A percentile compares a stretch with the other conserved stretches of the same genome.
phyloP scores from a whole-genome alignment of 2,113 vertebrate genomes.

The Rafetus swinhoei region DNA sequence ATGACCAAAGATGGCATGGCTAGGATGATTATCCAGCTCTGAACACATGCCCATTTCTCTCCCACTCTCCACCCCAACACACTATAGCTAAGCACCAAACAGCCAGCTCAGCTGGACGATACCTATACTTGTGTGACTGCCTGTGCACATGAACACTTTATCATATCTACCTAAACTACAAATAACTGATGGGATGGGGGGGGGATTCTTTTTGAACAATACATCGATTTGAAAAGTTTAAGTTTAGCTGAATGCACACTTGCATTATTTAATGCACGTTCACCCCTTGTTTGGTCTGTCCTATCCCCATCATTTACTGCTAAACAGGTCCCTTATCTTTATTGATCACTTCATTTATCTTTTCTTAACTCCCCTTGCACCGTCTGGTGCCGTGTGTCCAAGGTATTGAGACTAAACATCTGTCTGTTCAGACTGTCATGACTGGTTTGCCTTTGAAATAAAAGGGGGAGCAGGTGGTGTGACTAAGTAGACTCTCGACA shows the following conservation, averaged over 20 bases:
- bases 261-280: conserved; percentile 77
- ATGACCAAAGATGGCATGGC: not conserved
- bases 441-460: conserved; percentile 87
- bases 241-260: conserved; percentile 59
- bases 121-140: not conserved
- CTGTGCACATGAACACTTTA: not conserved
- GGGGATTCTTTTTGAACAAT: conserved; percentile 50
- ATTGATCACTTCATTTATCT: conserved; percentile 93
- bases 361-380: conserved; percentile 83
- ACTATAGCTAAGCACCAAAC: not conserved
- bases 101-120: not conserved
- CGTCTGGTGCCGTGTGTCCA: conserved; percentile 86
- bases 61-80: not conserved
- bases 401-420: conserved; percentile 80
- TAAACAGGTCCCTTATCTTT: conserved; percentile 83
- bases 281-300: conserved; percentile 70
- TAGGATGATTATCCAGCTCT: not conserved
- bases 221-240: conserved; percentile 59
- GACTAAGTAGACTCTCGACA: conserved; percentile 92
- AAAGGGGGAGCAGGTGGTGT: conserved; percentile 99
- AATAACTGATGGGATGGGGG: not conserved
- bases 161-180: conserved; percentile 31
- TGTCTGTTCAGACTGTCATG: conserved; percentile 91
- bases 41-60: not conserved
- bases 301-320: conserved; percentile 81